Base-by-base conservation (phyloP, 2,113 vertebrate genomes). In the Sinocyclocheilus anshuiensis region DNA sequence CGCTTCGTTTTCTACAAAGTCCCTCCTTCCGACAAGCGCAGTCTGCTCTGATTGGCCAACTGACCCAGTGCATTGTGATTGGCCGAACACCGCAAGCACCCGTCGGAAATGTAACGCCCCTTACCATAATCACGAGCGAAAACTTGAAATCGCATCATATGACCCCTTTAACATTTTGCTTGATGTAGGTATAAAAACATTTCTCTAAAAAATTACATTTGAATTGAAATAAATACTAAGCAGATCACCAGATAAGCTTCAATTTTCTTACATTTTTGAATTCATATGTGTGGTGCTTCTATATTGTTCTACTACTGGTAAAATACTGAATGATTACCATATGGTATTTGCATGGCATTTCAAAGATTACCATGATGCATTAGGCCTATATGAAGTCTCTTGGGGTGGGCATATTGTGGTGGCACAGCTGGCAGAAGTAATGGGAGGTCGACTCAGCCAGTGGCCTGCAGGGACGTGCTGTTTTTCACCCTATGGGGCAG, bases 391-490 rank as follows among this genome's bases (percentile, higher is more conserved):
- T 67, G 13, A 22, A 33, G 83, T 84, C 84, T 72, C 79, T 71
- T 75, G 2, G 24, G 69, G 26, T 80, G 69, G 57, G 67, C 48
- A 45, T 22, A 22, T 81, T 75, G 20, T 81, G 33, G 81, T 76
- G 85, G 45, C 81, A 86, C 85, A 86, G 85, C 87, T 81, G 75
- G 85, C 59, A 84, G 74, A 76, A 39, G 26, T 81, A 81, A 12
- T 48, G 13, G 83, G 81, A 86, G 74, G 67, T 29, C 33, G 39
- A 55, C 75, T 84, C 87, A 88, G 76, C 39, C 74, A 75, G 81
- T 57, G 81, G 65, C 71, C 82, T 84, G 77, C 77, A 77, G 88
- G 72, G 76, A 84, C 71, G 20, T 84, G 88, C 85, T 89, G 81
- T 89, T 84, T 84, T 71, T 86, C 71, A 77, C 71, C 48, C 71